A percentile compares a stretch with the other conserved stretches of the same genome.
These are phyloP conservation scores for Acleris laterana DNA, from an alignment of 2,888 invertebrate genomes.

Conservation along the genomic window DNA sequence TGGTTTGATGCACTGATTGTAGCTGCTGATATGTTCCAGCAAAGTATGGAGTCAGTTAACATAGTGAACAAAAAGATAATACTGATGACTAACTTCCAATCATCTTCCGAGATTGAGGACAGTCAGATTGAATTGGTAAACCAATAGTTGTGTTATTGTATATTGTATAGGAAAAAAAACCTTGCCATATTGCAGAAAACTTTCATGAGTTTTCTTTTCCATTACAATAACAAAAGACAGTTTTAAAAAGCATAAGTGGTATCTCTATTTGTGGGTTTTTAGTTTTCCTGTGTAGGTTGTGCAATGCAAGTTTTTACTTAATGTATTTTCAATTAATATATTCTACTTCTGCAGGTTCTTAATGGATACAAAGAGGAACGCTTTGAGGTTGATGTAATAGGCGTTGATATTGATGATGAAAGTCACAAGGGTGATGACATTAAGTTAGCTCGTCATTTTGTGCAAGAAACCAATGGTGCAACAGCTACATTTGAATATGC, in stretches of 20 bases:
- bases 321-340: neutral
- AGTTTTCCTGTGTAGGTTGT: too few relatives aligned
- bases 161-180: neutral
- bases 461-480: slow-evolving; percentile 71
- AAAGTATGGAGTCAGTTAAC: slow-evolving; percentile 58
- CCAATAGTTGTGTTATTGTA: neutral
- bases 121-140: slow-evolving; percentile 72
- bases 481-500: slow-evolving; percentile 85
- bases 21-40: slow-evolving; percentile 80
- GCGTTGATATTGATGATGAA: slow-evolving; percentile 72
- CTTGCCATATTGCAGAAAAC: neutral
- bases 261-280: too few relatives aligned
- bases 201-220: too few relatives aligned
- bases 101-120: slow-evolving; percentile 68
- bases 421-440: slow-evolving; percentile 58
- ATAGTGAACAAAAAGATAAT: slow-evolving; percentile 81
- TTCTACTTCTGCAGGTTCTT: slow-evolving; percentile 63
- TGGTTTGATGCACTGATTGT: slow-evolving; percentile 87
- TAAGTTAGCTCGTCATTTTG: slow-evolving; percentile 62
- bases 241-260: too few relatives aligned
- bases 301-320: too few relatives aligned
- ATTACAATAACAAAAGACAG: neutral
- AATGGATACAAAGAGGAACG: slow-evolving; percentile 81
- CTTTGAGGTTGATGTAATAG: slow-evolving; percentile 87
- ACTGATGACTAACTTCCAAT: slow-evolving; percentile 86